Evolutionary conservation across 2,888 invertebrate species (phyloP).

Genomic region (Melolontha melolontha): DNA sequence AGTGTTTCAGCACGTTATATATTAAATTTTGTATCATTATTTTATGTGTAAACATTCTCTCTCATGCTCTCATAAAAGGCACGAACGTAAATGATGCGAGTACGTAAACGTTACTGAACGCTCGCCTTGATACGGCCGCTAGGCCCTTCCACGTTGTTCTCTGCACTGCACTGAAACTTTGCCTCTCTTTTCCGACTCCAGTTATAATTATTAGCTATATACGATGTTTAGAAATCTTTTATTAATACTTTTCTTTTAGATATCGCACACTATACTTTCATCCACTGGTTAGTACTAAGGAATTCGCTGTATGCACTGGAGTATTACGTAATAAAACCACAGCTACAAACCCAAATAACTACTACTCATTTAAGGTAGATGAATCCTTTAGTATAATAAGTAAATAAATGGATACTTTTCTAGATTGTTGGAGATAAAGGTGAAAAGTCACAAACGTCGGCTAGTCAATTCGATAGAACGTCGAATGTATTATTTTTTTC

Average conservation of each 20-base stretch:
- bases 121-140: too few species aligned
- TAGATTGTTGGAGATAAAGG: conserved; percentile 79
- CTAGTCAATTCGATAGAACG: conserved; percentile 77
- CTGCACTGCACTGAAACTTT: too few species aligned
- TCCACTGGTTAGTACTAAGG: conserved; percentile 82
- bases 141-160: too few species aligned
- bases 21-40: too few species aligned
- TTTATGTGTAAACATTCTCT: too few species aligned
- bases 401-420: conserved; percentile 51
- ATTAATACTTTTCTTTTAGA: conserved; percentile 60
- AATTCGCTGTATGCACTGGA: conserved; percentile 82
- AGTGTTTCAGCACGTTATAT: too few species aligned
- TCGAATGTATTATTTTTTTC: conserved; percentile 81
- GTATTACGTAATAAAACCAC: conserved; percentile 79
- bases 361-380: conserved; percentile 77
- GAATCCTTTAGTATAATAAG: conserved; percentile 4
- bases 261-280: conserved; percentile 84
- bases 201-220: too few species aligned
- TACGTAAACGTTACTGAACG: too few species aligned
- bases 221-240: too few species aligned
- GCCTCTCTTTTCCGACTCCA: too few species aligned
- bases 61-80: too few species aligned
- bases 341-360: conserved; percentile 75
- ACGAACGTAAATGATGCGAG: too few species aligned
- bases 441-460: conserved; percentile 78